Evolutionary conservation across 2,888 invertebrate genomes (phyloP).

Genomic region (Elmis aenea): DNA sequence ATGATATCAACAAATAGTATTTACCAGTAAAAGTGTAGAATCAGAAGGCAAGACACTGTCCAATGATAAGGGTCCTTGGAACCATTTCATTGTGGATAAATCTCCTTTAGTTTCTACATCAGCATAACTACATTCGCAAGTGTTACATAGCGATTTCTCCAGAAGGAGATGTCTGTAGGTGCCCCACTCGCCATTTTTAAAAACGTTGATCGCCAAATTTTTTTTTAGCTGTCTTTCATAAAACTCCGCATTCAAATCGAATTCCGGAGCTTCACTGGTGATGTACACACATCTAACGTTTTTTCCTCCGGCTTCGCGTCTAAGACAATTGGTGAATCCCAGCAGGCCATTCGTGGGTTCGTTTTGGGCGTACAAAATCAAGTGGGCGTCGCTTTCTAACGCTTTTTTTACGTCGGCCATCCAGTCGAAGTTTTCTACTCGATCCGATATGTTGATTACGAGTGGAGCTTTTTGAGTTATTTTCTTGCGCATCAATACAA

Average conservation of each 20-base stretch:
- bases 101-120: conserved; percentile 79
- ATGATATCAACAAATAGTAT: too few relatives aligned
- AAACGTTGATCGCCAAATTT: conserved; percentile 77
- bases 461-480: too few relatives aligned
- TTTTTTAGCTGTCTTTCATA: conserved; percentile 63
- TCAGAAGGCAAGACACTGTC: conserved; percentile 22
- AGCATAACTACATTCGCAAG: conserved; percentile 66
- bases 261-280: conserved; percentile 63
- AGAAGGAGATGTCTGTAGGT: conserved; percentile 78
- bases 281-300: conserved; percentile 57
- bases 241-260: conserved; percentile 58
- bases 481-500: too few relatives aligned
- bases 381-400: too few relatives aligned
- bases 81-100: conserved; percentile 77
- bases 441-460: conserved; percentile 47
- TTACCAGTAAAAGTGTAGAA: too few relatives aligned
- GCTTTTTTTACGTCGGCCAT: conserved; percentile 46
- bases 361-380: too few relatives aligned
- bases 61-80: conserved; percentile 58
- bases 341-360: conserved; percentile 70
- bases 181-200: conserved; percentile 53
- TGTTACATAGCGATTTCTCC: conserved; percentile 47
- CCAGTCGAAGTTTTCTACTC: conserved; percentile 51
- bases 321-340: conserved; percentile 84
- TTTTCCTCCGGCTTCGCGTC: too few relatives aligned